Evolutionary conservation across 2,888 invertebrate genomes (phyloP).

Genomic region (Tenodera sinensis): DNA sequence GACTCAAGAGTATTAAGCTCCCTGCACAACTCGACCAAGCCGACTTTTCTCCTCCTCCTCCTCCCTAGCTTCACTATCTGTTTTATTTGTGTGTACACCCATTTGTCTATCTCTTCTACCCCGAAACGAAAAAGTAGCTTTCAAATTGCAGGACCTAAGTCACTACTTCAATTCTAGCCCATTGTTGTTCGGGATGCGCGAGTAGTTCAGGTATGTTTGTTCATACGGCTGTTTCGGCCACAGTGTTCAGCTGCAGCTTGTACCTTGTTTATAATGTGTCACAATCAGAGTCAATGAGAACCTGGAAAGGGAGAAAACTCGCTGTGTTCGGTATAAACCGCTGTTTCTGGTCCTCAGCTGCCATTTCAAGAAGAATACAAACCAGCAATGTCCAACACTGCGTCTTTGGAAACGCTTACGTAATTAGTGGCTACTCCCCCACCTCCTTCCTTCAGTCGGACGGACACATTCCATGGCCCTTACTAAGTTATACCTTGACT

Average conservation of each 20-base stretch:
- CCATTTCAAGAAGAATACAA: too few species aligned
- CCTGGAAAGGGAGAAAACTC: too few species aligned
- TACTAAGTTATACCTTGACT: too few species aligned
- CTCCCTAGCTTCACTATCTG: background rate
- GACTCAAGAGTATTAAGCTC: conserved; percentile 28
- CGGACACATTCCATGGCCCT: too few species aligned
- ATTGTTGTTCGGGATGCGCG: background rate
- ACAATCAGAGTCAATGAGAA: too few species aligned
- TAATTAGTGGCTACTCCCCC: too few species aligned
- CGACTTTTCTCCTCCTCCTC: background rate
- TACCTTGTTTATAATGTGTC: too few species aligned
- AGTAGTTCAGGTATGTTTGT: background rate
- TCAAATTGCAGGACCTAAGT: background rate
- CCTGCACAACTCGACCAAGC: background rate
- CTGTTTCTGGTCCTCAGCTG: too few species aligned
- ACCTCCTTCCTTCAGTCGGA: too few species aligned
- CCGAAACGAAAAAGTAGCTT: background rate
- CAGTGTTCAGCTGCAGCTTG: background rate
- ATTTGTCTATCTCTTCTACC: background rate
- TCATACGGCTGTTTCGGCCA: background rate
- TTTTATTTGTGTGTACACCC: background rate
- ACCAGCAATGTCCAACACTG: too few species aligned
- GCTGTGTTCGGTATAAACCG: too few species aligned
- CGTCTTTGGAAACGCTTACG: too few species aligned
- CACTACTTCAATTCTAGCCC: background rate